Base-by-base conservation (phyloP, 2,797 vertebrate genomes). In the Crocodylus rhombifer region DNA sequence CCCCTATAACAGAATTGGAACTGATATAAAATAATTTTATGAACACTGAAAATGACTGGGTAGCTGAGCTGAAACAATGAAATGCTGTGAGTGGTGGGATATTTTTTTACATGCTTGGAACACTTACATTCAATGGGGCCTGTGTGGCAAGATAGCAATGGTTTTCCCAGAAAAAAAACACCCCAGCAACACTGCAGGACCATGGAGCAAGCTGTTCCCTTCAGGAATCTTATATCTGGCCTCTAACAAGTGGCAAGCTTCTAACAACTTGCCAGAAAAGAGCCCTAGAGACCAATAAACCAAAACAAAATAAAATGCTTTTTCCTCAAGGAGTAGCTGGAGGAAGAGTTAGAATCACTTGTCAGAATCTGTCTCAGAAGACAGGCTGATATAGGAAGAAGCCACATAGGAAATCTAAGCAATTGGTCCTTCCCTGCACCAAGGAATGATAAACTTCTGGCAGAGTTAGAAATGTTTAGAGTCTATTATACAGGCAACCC, bases 131-230 rank as follows among this genome's bases (percentile, higher is more conserved):
- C 77, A 61, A 61, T 77, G 77, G 60, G 73, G 13, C 36, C 67
- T 28, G 61, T 18, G 25, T 51, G 7, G 6, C 25, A 63, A 79
- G 3, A 1, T 25, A 87, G 74, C 86, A 91, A 80, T 1, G 5
- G 25, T 18, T 90, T 51, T 83, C 64, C n/a, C 77, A 78, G 55
- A 73, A 92, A 80, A 82, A 8, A 14, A 26, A 1, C 11, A 51
- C 30, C 4, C 0, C 5, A 21, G 36, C 61, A 36, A 30, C 84
- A 78, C 65, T 63, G 87, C 86, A 89, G 82, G 16, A 69, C 63
- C 86, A 51, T 10, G 10, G 42, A 51, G 42, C 11, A 74, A 23
- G 63, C 15, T 26, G 61, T 4, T 26, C 26, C 0, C 0, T 0
- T 80, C 84, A 75, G 23, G 33, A 89, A 79, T 75, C 60, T 51